A percentile compares a stretch with the other conserved stretches of the same genome.
Evolutionary conservation across 2,888 invertebrate species (phyloP).

Genomic region (Ernsta delagoae): DNA sequence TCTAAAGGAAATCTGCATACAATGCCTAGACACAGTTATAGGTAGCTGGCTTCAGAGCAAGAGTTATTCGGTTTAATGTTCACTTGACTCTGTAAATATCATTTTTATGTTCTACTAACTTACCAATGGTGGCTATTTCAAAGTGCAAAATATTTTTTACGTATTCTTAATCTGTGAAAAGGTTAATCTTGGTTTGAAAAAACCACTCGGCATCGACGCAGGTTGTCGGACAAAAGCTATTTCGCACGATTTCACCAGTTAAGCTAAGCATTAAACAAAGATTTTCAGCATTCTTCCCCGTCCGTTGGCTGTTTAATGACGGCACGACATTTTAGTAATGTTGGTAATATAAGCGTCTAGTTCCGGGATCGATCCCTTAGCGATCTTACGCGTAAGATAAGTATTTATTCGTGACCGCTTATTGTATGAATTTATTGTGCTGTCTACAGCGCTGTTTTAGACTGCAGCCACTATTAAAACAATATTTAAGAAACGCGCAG

Average conservation of each 20-base stretch:
- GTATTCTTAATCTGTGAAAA: too few relatives aligned
- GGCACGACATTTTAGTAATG: conserved; percentile 35
- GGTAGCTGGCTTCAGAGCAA: conserved; percentile 23
- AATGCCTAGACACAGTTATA: conserved; percentile 53
- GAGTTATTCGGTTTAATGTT: conserved; percentile 33
- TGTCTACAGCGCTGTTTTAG: conserved; percentile 22
- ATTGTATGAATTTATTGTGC: conserved; percentile 35
- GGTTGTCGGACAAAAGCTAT: too few relatives aligned
- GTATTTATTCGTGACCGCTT: conserved; percentile 37
- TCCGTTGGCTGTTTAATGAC: conserved; percentile 26
- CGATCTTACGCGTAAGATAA: conserved; percentile 37
- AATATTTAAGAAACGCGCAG: conserved; percentile 9
- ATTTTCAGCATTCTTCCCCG: conserved; percentile 11
- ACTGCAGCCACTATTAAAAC: conserved; percentile 21
- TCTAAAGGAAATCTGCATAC: conserved; percentile 73
- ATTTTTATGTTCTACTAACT: conserved; percentile 12
- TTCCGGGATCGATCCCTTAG: conserved; percentile 35
- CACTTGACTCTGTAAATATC: conserved; percentile 25
- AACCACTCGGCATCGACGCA: too few relatives aligned
- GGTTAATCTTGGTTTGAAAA: too few relatives aligned
- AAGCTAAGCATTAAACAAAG: conserved; percentile 11
- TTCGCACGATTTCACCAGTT: background rate
- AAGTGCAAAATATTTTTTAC: too few relatives aligned
- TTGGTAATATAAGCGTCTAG: conserved; percentile 32
- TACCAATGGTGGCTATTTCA: too few relatives aligned